Evolutionary conservation across 2,113 vertebrate species (phyloP).

Genomic region (Stictonetta naevosa): DNA sequence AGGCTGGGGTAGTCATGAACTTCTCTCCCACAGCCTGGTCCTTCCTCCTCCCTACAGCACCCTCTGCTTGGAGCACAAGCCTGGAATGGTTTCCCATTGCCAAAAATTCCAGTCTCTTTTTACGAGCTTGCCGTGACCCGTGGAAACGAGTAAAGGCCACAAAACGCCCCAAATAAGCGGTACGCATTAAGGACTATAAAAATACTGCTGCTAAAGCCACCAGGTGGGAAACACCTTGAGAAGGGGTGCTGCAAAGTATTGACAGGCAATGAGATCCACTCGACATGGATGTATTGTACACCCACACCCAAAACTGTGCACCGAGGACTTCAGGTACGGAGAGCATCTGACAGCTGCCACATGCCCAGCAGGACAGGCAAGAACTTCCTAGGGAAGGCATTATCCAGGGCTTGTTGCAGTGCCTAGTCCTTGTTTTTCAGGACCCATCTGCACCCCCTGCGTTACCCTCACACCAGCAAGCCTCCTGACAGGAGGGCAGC

Average conservation of each 20-base stretch:
- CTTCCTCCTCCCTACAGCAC: background rate
- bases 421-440: background rate
- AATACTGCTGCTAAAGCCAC: background rate
- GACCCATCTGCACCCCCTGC: background rate
- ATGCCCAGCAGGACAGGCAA: background rate
- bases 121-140: background rate
- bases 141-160: background rate
- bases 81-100: background rate
- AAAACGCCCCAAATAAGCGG: background rate
- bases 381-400: background rate
- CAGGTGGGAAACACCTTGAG: background rate
- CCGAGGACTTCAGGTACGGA: background rate
- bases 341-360: background rate
- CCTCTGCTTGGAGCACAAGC: background rate
- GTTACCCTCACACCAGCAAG: background rate
- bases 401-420: background rate
- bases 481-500: background rate
- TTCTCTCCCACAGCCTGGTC: background rate
- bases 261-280: background rate
- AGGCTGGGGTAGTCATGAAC: background rate
- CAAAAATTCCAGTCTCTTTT: background rate
- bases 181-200: background rate
- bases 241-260: background rate
- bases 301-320: background rate
- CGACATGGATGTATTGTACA: fast-evolving